Evolutionary conservation across 2,888 invertebrate species (phyloP).

Genomic region (Xanthostigma xanthostigma): DNA sequence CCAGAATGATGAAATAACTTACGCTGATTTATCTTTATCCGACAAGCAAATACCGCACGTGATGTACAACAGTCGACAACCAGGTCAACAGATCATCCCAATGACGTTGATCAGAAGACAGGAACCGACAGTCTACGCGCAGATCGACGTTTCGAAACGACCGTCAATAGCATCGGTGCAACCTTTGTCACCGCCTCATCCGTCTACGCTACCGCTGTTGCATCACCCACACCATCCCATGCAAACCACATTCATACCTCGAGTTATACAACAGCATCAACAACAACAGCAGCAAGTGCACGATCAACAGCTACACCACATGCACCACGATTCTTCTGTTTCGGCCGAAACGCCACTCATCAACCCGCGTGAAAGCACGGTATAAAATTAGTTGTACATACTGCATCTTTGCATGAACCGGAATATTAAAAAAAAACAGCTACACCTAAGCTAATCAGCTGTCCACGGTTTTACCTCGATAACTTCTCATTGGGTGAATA

Average conservation of each 20-base stretch:
- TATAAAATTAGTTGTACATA: conserved; percentile 6
- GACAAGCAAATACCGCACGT: conserved; percentile 18
- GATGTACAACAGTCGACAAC: conserved; percentile 22
- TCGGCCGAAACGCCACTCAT: conserved; percentile 27
- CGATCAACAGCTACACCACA: conserved; percentile 16
- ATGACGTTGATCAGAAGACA: conserved; percentile 28
- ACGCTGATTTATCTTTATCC: conserved; percentile 35
- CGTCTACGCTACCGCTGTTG: conserved; percentile 26
- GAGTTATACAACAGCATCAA: neutral
- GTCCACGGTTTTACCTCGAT: too few relatives aligned
- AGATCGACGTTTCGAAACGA: conserved; percentile 32
- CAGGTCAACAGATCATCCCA: conserved; percentile 25
- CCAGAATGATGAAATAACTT: conserved; percentile 37
- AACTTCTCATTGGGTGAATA: too few relatives aligned
- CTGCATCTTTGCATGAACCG: too few relatives aligned
- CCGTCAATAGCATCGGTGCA: conserved; percentile 19
- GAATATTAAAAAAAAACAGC: too few relatives aligned
- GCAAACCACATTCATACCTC: conserved; percentile 2
- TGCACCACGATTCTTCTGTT: conserved; percentile 21
- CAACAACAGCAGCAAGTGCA: conserved; percentile 20
- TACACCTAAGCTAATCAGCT: too few relatives aligned
- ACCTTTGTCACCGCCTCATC: conserved; percentile 26
- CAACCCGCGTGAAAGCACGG: conserved; percentile 13
- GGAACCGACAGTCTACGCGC: conserved; percentile 39
- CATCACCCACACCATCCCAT: conserved; percentile 20